Evolutionary conservation across 1,140 invertebrate species (phyloP).

Genomic region (Dinoponera quadriceps): DNA sequence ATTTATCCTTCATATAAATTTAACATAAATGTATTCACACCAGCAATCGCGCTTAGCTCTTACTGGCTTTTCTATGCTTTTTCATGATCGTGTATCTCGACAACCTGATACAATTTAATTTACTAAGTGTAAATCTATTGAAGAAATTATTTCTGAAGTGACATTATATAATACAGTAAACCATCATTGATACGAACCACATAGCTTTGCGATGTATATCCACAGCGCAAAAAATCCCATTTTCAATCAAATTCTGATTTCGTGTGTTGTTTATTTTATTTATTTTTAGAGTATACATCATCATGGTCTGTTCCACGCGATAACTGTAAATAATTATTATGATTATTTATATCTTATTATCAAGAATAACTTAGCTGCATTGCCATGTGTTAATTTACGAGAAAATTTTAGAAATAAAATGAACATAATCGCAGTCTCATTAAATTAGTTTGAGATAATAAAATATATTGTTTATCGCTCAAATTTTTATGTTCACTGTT

Average conservation of each 20-base stretch:
- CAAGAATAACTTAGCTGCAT: no score
- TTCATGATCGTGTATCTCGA: no score
- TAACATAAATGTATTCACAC: no score
- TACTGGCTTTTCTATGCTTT: no score
- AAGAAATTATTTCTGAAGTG: no score
- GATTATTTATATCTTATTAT: not conserved
- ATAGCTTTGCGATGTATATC: not conserved
- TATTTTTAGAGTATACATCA: not conserved
- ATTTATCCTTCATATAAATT: no score
- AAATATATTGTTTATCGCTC: not conserved
- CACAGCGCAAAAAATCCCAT: not conserved
- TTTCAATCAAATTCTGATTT: not conserved
- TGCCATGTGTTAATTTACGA: no score
- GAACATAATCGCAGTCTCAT: not conserved
- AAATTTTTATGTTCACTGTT: slow-evolving; percentile 1
- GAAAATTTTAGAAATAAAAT: no score
- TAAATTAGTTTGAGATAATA: not conserved
- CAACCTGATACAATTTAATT: no score
- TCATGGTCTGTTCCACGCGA: slow-evolving; percentile 2
- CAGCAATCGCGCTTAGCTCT: no score
- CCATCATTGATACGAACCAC: not conserved
- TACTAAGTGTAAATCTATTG: no score
- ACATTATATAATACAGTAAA: not conserved
- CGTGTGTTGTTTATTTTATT: not conserved
- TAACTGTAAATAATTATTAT: slow-evolving; percentile 2